A percentile compares a stretch with the other conserved stretches of the same genome.
Evolutionary conservation across 2,888 invertebrate species (phyloP).

Genomic region (Sarcophaga rosellei): DNA sequence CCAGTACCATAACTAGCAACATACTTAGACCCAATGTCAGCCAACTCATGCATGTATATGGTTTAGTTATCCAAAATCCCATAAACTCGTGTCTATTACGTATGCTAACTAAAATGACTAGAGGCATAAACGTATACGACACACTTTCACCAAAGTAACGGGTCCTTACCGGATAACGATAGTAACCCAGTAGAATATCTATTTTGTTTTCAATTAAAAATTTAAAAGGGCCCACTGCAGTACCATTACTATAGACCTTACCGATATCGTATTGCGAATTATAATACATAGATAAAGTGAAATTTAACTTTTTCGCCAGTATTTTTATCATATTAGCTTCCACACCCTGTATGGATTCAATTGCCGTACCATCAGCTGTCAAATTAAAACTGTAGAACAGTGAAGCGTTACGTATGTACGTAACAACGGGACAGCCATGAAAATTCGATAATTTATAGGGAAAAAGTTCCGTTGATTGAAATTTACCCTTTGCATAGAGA

Average conservation of each 20-base stretch:
- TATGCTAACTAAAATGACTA: slow-evolving; percentile 43
- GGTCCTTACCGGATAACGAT: slow-evolving; percentile 26
- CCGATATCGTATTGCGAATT: not conserved
- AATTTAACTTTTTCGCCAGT: slow-evolving; percentile 55
- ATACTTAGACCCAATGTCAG: not conserved
- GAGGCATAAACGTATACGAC: slow-evolving; percentile 42
- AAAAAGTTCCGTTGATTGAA: slow-evolving; percentile 40
- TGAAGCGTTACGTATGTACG: slow-evolving; percentile 37
- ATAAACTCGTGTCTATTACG: not conserved
- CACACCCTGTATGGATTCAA: slow-evolving; percentile 35
- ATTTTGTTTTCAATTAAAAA: slow-evolving; percentile 22
- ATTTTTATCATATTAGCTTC: slow-evolving; percentile 51
- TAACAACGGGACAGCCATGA: slow-evolving; percentile 47
- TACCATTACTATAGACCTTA: slow-evolving; percentile 36
- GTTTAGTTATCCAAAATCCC: slow-evolving; percentile 44
- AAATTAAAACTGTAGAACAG: slow-evolving; percentile 47
- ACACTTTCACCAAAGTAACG: slow-evolving; percentile 34
- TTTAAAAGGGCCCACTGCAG: slow-evolving; percentile 37
- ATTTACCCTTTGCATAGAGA: slow-evolving; percentile 46
- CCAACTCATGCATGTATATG: slow-evolving; percentile 34
- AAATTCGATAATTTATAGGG: slow-evolving; percentile 57
- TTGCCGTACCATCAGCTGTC: slow-evolving; percentile 33
- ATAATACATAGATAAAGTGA: slow-evolving; percentile 19
- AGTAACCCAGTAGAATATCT: slow-evolving; percentile 60
- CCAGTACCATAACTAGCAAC: not conserved